Evolutionary conservation across 1,140 invertebrate genomes (phyloP).

Genomic region (Caenorhabditis latens): DNA sequence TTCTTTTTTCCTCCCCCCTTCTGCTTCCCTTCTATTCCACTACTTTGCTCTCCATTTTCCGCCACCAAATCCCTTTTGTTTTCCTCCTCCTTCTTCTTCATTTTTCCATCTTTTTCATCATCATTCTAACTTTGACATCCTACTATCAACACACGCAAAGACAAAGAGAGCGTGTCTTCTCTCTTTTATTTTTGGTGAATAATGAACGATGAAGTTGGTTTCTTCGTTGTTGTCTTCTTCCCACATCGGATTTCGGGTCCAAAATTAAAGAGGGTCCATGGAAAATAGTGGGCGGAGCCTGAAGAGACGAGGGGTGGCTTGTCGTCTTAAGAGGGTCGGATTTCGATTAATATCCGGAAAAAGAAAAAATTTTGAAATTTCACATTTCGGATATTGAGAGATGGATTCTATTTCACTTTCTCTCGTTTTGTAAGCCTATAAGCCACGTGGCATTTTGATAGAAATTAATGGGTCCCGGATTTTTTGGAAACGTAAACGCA

Average conservation of each 20-base stretch:
- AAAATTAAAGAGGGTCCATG: background rate
- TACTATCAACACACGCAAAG: slow-evolving; percentile 24
- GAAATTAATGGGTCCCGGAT: too few species aligned
- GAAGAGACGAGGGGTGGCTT: background rate
- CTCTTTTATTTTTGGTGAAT: slow-evolving; percentile 5
- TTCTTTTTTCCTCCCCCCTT: background rate
- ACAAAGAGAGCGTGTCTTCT: background rate
- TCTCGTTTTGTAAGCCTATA: too few species aligned
- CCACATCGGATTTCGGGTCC: background rate
- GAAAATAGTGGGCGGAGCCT: background rate
- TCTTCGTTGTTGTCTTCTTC: background rate
- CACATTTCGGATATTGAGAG: background rate
- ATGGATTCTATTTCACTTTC: background rate
- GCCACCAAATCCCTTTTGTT: too few species aligned
- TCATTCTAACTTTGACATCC: slow-evolving; percentile 21
- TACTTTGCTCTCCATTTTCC: background rate
- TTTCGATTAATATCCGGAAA: slow-evolving; percentile 52
- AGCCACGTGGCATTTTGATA: too few species aligned
- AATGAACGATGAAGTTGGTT: slow-evolving; percentile 21
- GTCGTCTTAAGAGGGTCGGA: background rate
- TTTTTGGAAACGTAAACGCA: too few species aligned
- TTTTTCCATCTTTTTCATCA: slow-evolving; percentile 9
- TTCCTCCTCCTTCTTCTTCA: too few species aligned
- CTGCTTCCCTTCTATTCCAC: background rate
- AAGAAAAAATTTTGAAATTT: background rate